Percentiles rank a stretch among this genome's conserved stretches.
These are phyloP conservation scores for Liodrosophila aerea DNA, from an alignment of 2,888 invertebrate genomes.

Conservation along the genomic window DNA sequence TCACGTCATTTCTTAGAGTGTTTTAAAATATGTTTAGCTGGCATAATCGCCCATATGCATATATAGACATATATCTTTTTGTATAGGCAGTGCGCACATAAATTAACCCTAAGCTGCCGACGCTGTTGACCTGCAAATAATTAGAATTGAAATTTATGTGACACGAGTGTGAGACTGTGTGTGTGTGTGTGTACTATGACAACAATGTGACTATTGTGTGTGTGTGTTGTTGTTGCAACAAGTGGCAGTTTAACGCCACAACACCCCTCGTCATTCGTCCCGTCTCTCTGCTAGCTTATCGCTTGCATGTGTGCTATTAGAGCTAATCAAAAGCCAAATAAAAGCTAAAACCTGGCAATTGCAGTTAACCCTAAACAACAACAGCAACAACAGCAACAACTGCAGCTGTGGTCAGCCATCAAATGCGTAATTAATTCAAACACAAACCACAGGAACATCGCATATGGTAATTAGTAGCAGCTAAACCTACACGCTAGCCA, in stretches of 20 bases:
- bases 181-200: conserved; percentile 19
- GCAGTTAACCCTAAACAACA: conserved; percentile 8
- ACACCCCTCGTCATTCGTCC: not conserved
- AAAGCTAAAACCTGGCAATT: conserved; percentile 45
- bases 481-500: conserved; percentile 3
- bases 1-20: no score
- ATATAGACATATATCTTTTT: conserved; percentile 22
- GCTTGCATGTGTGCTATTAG: conserved; percentile 56
- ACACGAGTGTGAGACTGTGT: conserved; percentile 27
- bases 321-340: conserved; percentile 76
- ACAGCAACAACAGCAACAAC: conserved; percentile 25
- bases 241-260: conserved; percentile 41
- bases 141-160: conserved; percentile 71
- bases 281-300: conserved; percentile 3
- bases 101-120: conserved; percentile 49
- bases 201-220: conserved; percentile 16
- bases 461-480: conserved; percentile 47
- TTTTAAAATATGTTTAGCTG: not conserved
- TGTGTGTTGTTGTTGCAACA: conserved; percentile 47
- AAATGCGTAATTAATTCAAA: conserved; percentile 73
- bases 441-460: conserved; percentile 54
- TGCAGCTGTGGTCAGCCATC: conserved; percentile 48
- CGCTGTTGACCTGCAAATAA: conserved; percentile 54
- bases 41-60: not conserved
- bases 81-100: conserved; percentile 50